Base-by-base conservation (phyloP, 2,888 invertebrate genomes). In the Biston stratarius region DNA sequence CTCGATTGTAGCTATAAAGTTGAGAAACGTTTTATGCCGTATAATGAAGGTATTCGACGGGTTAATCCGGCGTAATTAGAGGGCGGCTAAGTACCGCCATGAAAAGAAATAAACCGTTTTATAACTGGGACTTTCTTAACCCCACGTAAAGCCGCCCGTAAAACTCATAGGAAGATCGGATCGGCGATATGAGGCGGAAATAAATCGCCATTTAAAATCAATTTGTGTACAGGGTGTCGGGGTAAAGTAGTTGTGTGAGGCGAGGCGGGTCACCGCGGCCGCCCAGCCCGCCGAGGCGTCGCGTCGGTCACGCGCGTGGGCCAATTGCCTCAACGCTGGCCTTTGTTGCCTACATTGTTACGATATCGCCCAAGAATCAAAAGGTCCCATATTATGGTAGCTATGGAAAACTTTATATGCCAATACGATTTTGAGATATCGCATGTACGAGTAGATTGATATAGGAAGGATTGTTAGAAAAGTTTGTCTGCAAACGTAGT, bases 191-290 rank as follows among this genome's bases (percentile, higher is more conserved):
- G 94, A 83, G 90, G 88, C 92, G 92, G 94, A 94, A 93, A 93
- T 93, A 93, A 93, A 92, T 92, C 91, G 92, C 91, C 89, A 90
- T 94, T 94, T 94, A 93, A 94, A 94, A 93, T 92, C 94, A 94
- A 94, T 94, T 94, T 94, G 94, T 94, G 93, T 93, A 88, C 90
- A 92, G 92, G 90, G 87, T 84, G 86, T 84, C 76, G 81, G 83
- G 74, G 74, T 71, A 86, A 88, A 91, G 88, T 90, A 90, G 89
- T 90, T 87, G 84, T 83, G 81, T 51, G 81, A 83, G 87, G 77
- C 78, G 79, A 81, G 86, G 75, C 79, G 82, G 78, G 81, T 77
- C 76, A 81, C 62, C 67, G 49, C 51, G 38, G 45, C 14, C 45
- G 49, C 42, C 48, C 44, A 48, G 53, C 53, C n/a, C 67, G 81